Percentiles rank a stretch among this genome's conserved stretches.
phyloP scores from a whole-genome alignment of 2,797 vertebrate genomes.

The Todus mexicanus region DNA sequence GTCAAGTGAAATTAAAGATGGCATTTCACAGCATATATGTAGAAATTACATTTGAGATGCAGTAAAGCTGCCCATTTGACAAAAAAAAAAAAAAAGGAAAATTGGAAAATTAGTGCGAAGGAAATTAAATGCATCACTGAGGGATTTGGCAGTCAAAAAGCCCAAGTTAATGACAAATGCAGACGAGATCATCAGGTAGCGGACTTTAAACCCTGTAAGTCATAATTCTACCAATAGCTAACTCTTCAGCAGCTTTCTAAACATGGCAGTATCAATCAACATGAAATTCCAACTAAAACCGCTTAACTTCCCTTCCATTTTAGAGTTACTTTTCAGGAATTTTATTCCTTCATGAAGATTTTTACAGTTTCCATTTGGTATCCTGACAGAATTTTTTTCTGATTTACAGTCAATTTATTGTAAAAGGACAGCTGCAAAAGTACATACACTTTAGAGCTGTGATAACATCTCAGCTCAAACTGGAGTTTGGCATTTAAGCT shows the following conservation, averaged over 20 bases:
- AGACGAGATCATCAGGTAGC: neutral
- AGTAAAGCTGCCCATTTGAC: neutral
- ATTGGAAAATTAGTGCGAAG: slow-evolving; percentile 19
- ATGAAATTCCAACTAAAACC: neutral
- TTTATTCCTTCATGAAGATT: neutral
- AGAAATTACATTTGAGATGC: neutral
- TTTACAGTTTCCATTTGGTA: slow-evolving; percentile 30
- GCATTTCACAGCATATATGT: neutral
- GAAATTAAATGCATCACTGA: slow-evolving; percentile 14
- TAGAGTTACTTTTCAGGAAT: slow-evolving; percentile 23
- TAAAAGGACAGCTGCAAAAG: slow-evolving; percentile 33
- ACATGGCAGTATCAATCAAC: neutral
- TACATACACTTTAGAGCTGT: slow-evolving; percentile 16
- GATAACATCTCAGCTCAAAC: slow-evolving; percentile 15
- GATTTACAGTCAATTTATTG: slow-evolving; percentile 48
- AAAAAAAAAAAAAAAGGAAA: neutral
- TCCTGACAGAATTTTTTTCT: neutral
- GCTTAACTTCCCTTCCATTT: slow-evolving; percentile 1
- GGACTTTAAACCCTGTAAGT: neutral
- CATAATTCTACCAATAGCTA: slow-evolving; percentile 1
- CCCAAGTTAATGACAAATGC: neutral
- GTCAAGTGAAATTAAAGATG: slow-evolving; percentile 17
- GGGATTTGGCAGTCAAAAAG: neutral
- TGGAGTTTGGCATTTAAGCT: slow-evolving; percentile 4
- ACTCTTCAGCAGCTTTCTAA: neutral